Percentiles rank a stretch among this genome's conserved stretches.
These are phyloP conservation scores for Lepidochitona cinerea DNA, from an alignment of 2,888 invertebrate genomes.

Conservation along the genomic window DNA sequence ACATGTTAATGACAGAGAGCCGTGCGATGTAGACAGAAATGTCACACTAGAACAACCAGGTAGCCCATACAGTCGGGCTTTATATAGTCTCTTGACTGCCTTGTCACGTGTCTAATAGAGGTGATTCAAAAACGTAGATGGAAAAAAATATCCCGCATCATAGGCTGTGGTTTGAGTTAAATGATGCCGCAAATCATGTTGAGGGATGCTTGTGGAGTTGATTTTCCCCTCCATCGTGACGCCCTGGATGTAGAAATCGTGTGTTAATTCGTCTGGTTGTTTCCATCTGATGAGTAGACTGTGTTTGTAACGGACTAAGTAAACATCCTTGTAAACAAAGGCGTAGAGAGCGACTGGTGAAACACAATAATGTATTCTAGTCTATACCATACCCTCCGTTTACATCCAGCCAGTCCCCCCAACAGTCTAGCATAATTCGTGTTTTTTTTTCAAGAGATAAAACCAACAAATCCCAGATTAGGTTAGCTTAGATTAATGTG, in stretches of 20 bases:
- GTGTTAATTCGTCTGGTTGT: neutral
- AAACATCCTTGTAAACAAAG: neutral
- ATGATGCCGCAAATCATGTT: neutral
- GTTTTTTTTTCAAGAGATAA: too few species aligned
- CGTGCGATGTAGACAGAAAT: neutral
- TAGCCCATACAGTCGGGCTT: neutral
- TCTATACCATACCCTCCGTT: too few species aligned
- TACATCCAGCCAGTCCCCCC: too few species aligned
- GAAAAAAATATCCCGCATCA: neutral
- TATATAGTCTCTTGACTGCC: neutral
- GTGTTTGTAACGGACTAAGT: neutral
- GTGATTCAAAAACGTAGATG: neutral
- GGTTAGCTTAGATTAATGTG: too few species aligned
- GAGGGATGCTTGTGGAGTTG: neutral
- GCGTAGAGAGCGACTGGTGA: too few species aligned
- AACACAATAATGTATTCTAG: too few species aligned
- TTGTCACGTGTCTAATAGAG: neutral
- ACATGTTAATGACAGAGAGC: neutral
- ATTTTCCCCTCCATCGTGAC: neutral
- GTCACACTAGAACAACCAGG: neutral
- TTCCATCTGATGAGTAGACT: neutral
- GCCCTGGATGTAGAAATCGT: neutral
- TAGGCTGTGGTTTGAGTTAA: too few species aligned
- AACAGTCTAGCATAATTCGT: too few species aligned
- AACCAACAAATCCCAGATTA: too few species aligned